Base-by-base conservation (phyloP, 92 coral and sea anemone species). In the Epizoanthus stellaris region DNA sequence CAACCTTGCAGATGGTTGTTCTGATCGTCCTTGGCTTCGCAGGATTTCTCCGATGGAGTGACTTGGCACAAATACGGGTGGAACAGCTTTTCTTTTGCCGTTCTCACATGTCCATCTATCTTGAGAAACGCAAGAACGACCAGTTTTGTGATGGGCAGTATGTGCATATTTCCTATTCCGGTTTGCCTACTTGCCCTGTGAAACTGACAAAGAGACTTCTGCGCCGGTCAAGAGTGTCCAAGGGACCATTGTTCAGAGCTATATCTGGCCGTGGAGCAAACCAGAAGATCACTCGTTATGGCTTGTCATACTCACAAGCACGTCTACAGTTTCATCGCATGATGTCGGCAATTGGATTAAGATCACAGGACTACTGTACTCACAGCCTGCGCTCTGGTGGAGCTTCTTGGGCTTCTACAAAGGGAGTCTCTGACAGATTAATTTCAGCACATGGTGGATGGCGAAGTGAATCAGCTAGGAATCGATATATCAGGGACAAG, bases 391-490 rank as follows among this genome's bases (percentile, higher is more conserved):
- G 76, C 39, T 63, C 75, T 39, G 86, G 86, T 15, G 86, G 86
- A 67, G 79, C 86, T 34, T 40, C 86, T 9, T 43, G 43, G 16
- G 86, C 86, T 7, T 43, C 45, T 20, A 19, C 12, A 65, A 65
- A 82, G 45, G 65, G 86, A 42, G 86, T 82, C 73, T 17, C 86
- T 42, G 52, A 82, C 8, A n/a, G 67, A 82, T 68, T 82, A 68
- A 82, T 82, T 82, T 47, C 65, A 64, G 86, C 86, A 64, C 79
- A 67, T 82, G 86, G 86, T 9, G 86, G 79, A n/a, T 82, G 86
- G 86, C 67, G 67, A 17, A 82, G 65, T 12, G n/a, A n/a, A n/a
- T n/a, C n/a, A n/a, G n/a, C n/a, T n/a, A n/a, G n/a, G n/a, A n/a
- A n/a, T n/a, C n/a, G n/a, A n/a, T n/a, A n/a, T n/a, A n/a, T n/a